These are phyloP conservation scores for Tuberolachnus salignus DNA, from an alignment of 2,888 invertebrate genomes.

Conservation along the genomic window DNA sequence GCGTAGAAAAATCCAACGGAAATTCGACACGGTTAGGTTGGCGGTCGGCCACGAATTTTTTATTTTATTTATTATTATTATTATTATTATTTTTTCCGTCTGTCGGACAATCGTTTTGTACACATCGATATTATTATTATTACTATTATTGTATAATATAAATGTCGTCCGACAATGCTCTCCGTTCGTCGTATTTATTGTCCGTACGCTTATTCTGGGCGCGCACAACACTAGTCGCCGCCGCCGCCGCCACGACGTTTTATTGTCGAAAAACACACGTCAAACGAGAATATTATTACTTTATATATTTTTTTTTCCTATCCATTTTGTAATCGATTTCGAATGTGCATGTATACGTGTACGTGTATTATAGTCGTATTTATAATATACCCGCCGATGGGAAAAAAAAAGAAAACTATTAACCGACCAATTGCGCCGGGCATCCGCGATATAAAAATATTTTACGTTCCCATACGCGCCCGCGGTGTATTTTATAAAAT, in stretches of 20 bases:
- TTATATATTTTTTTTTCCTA: too few relatives aligned
- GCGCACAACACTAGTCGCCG: not conserved
- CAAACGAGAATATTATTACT: not conserved
- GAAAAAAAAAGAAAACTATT: conserved; percentile 53
- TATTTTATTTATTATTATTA: too few relatives aligned
- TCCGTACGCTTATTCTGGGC: not conserved
- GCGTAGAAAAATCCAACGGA: conserved; percentile 18
- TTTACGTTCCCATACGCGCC: conserved; percentile 32
- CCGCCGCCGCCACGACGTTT: too few relatives aligned
- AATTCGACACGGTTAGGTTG: conserved; percentile 29
- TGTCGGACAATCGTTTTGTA: conserved; percentile 30
- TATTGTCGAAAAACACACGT: conserved; percentile 42
- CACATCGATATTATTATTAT: not conserved
- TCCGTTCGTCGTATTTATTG: not conserved
- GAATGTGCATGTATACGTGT: conserved; percentile 6
- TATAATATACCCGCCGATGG: conserved; percentile 24
- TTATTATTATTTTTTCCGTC: too few relatives aligned
- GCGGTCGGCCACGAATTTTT: too few relatives aligned
- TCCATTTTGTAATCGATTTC: conserved; percentile 46
- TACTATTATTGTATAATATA: not conserved
- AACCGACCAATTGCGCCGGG: conserved; percentile 50
- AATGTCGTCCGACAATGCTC: not conserved
- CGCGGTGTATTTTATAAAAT: not conserved
- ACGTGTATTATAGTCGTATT: too few relatives aligned
- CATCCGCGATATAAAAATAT: not conserved